These are phyloP conservation scores for Orthonevra nobilis DNA, from an alignment of 2,888 invertebrate genomes.

Conservation along the genomic window DNA sequence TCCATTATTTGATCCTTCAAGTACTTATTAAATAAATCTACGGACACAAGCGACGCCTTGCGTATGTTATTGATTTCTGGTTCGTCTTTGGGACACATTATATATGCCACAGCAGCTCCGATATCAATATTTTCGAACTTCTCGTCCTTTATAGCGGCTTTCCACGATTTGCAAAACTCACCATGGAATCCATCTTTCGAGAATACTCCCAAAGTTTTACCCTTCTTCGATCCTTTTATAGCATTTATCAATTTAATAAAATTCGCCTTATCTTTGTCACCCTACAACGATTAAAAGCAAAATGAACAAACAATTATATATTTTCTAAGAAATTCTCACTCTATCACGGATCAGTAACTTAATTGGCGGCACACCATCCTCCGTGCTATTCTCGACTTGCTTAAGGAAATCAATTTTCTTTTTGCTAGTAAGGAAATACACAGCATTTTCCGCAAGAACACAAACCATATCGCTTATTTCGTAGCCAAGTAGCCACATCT, in stretches of 20 bases:
- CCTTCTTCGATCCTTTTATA: conserved; percentile 93
- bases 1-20: conserved; percentile 99
- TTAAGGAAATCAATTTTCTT: conserved; percentile 98
- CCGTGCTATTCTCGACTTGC: conserved; percentile 91
- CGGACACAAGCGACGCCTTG: conserved; percentile 95
- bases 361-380: conserved; percentile 91
- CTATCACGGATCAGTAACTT: conserved; percentile 94
- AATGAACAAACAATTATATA: neutral
- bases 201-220: conserved; percentile 94
- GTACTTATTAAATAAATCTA: conserved; percentile 97
- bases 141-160: conserved; percentile 87
- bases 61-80: conserved; percentile 93
- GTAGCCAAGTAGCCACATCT: conserved; percentile 98
- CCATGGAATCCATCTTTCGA: conserved; percentile 96
- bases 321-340: no score
- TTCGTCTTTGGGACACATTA: conserved; percentile 98
- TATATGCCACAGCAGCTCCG: conserved; percentile 89
- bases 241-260: conserved; percentile 88
- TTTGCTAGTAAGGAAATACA: conserved; percentile 96
- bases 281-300: conserved; percentile 81
- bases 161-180: conserved; percentile 96
- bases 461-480: conserved; percentile 98
- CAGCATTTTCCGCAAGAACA: conserved; percentile 91
- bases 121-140: conserved; percentile 93
- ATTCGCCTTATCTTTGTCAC: conserved; percentile 95